Percentiles rank a stretch among this genome's conserved stretches.
Evolutionary conservation across 53 echinoderm and acorn worm species (phyloP).

Genomic region (Hippasteria phrygiana): DNA sequence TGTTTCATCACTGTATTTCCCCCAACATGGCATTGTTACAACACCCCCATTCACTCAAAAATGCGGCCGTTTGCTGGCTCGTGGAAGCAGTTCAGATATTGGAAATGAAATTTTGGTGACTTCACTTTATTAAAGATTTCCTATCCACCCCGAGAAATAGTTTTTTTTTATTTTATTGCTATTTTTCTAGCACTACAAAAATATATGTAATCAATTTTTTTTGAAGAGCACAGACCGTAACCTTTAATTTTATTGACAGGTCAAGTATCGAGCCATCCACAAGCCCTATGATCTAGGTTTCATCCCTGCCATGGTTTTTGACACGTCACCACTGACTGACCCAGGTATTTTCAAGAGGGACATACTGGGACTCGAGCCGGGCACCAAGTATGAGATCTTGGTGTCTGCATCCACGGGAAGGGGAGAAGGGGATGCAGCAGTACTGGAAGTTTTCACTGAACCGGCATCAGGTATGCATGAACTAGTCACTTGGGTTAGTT

Average conservation of each 20-base stretch:
- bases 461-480: conserved; percentile 17
- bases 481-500: too few species aligned
- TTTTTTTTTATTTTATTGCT: too few species aligned
- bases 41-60: too few species aligned
- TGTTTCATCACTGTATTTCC: too few species aligned
- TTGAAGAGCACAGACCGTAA: background rate
- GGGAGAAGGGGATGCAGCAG: conserved; percentile 48
- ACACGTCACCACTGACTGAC: background rate
- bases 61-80: too few species aligned
- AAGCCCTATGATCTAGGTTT: conserved; percentile 41
- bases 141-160: too few species aligned
- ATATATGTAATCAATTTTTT: background rate
- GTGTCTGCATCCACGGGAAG: conserved; percentile 55
- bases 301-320: background rate
- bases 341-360: background rate
- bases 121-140: too few species aligned
- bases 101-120: too few species aligned
- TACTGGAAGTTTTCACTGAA: background rate
- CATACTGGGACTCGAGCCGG: conserved; percentile 45
- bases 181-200: too few species aligned
- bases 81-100: too few species aligned
- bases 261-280: conserved; percentile 7
- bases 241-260: conserved; percentile 14
- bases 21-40: too few species aligned
- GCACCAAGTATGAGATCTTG: conserved; percentile 64